Evolutionary conservation across 2,113 vertebrate species (phyloP).

Genomic region (Otis tarda): DNA sequence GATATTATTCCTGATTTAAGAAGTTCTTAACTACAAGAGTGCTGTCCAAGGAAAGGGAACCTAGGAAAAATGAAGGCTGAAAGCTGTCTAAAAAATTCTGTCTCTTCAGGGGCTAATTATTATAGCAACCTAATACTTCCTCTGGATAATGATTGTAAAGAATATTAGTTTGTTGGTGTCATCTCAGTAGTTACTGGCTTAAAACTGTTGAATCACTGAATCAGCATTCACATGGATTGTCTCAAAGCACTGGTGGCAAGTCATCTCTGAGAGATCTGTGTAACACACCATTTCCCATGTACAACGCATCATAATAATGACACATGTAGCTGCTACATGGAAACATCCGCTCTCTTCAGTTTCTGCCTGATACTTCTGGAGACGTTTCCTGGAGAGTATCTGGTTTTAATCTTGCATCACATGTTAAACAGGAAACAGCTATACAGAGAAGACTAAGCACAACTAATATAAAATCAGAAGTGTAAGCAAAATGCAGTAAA

Average conservation of each 20-base stretch:
- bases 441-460: not conserved
- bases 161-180: not conserved
- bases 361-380: not conserved
- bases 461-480: not conserved
- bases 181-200: not conserved
- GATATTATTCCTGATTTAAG: constrained; percentile 15
- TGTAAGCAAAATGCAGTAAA: not conserved
- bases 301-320: not conserved
- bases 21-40: not conserved
- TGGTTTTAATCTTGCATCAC: constrained; percentile 4
- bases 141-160: not conserved
- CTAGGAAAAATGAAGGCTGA: not conserved
- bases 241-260: not conserved
- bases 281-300: not conserved
- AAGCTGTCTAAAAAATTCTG: not conserved
- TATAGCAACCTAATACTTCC: constrained; percentile 3
- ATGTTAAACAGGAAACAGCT: not conserved
- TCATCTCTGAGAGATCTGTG: not conserved
- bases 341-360: not conserved
- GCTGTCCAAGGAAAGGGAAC: not conserved
- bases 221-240: not conserved
- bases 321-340: not conserved
- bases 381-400: not conserved
- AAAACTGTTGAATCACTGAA: not conserved
- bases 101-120: constrained; percentile 16